Conservation (phyloP, 2,113 vertebrate species). For the Oxyruncus cristatus region DNA sequence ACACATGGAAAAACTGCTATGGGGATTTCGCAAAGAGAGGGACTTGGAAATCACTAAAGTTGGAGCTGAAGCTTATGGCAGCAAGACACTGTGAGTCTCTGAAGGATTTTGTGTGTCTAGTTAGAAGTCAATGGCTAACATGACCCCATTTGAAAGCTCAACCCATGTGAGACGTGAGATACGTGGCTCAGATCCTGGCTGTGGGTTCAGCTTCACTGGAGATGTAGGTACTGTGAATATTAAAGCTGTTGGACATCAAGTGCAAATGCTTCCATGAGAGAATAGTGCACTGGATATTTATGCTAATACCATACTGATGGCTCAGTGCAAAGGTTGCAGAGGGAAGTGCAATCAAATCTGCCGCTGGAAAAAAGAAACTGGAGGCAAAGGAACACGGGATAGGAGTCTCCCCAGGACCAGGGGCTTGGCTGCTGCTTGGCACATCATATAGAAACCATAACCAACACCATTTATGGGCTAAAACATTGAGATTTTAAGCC, state of each 20-base stretch:
- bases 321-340: background rate
- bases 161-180: background rate
- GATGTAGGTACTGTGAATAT: background rate
- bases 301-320: background rate
- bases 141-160: background rate
- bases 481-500: background rate
- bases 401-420: background rate
- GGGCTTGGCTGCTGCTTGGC: background rate
- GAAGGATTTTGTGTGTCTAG: background rate
- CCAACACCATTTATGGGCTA: background rate
- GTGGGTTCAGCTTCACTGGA: background rate
- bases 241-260: background rate
- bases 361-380: background rate
- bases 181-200: accelerated
- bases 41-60: background rate
- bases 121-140: accelerated
- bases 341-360: background rate
- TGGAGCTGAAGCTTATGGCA: accelerated
- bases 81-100: background rate
- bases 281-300: background rate
- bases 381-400: background rate
- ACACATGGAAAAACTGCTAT: background rate
- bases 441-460: background rate
- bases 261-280: background rate
- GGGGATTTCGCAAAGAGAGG: background rate